Conservation (phyloP, 2,888 invertebrate species). For the Trichogramma dendrolimi region DNA sequence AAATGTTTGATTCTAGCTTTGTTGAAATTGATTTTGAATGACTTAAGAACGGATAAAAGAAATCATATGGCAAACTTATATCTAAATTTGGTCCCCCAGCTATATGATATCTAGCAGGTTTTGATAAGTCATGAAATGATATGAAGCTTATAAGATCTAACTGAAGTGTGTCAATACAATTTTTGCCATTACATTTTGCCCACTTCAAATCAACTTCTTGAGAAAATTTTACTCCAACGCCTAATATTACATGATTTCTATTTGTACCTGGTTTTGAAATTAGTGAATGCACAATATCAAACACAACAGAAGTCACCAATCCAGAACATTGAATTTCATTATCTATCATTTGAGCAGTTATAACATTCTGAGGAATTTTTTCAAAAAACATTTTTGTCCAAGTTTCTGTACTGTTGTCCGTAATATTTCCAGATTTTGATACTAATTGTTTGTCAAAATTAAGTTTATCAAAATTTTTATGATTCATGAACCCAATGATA, state of each 20-base stretch:
- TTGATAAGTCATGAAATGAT: constrained; percentile 54
- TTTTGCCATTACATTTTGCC: constrained; percentile 38
- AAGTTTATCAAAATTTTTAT: constrained; percentile 27
- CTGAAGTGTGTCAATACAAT: constrained; percentile 38
- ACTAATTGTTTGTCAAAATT: constrained; percentile 44
- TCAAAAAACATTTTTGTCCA: constrained; percentile 55
- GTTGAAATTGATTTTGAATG: constrained; percentile 24
- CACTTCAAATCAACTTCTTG: constrained; percentile 40
- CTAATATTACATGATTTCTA: constrained; percentile 42
- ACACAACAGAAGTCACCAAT: constrained; percentile 42
- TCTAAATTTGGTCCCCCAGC: constrained; percentile 64
- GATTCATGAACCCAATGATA: constrained; percentile 39
- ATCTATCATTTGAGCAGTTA: constrained; percentile 35
- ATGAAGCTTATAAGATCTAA: constrained; percentile 41
- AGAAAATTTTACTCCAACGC: constrained; percentile 40
- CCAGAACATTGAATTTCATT: constrained; percentile 43
- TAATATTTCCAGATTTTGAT: constrained; percentile 56
- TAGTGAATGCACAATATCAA: constrained; percentile 43
- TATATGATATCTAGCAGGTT: constrained; percentile 52
- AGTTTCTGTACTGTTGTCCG: constrained; percentile 46
- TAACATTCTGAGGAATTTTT: constrained; percentile 39
- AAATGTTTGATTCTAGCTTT: neutral
- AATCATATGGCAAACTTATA: constrained; percentile 66
- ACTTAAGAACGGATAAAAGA: constrained; percentile 67
- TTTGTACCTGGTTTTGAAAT: constrained; percentile 39